A percentile compares a stretch with the other conserved stretches of the same genome.
Evolutionary conservation across 2,797 vertebrate species (phyloP).

Genomic region (Diglossa cyanea): DNA sequence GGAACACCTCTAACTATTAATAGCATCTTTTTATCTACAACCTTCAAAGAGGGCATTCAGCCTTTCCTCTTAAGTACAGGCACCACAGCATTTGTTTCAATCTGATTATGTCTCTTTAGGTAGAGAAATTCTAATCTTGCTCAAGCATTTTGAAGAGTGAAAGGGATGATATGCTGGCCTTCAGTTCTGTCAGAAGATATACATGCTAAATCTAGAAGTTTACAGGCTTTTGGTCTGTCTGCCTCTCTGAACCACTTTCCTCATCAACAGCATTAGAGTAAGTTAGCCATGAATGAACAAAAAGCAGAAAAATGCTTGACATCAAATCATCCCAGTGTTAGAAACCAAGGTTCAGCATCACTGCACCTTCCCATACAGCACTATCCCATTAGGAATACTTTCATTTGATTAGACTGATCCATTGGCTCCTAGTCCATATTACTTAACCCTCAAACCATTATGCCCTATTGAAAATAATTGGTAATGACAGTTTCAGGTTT

Average conservation of each 20-base stretch:
- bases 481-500: conserved; percentile 69
- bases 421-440: conserved; percentile 60
- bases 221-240: neutral
- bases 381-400: conserved; percentile 53
- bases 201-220: neutral
- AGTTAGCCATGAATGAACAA: neutral
- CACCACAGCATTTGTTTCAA: neutral
- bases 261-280: neutral
- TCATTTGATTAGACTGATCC: conserved; percentile 70
- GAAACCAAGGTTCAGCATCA: conserved; percentile 39
- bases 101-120: neutral
- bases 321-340: neutral
- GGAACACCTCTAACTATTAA: neutral
- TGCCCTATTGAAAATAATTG: conserved; percentile 67
- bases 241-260: neutral
- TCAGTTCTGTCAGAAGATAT: neutral
- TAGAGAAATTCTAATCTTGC: conserved; percentile 2
- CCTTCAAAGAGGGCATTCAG: neutral
- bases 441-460: conserved; percentile 67
- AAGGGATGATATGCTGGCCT: neutral
- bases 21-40: neutral
- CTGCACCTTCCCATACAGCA: neutral
- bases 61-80: neutral
- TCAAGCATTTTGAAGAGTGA: neutral
- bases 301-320: neutral